Evolutionary conservation across 2,888 invertebrate species (phyloP), one percentile per base, ranked within the genome.

Genomic region (Drosophila maculinotata): DNA sequence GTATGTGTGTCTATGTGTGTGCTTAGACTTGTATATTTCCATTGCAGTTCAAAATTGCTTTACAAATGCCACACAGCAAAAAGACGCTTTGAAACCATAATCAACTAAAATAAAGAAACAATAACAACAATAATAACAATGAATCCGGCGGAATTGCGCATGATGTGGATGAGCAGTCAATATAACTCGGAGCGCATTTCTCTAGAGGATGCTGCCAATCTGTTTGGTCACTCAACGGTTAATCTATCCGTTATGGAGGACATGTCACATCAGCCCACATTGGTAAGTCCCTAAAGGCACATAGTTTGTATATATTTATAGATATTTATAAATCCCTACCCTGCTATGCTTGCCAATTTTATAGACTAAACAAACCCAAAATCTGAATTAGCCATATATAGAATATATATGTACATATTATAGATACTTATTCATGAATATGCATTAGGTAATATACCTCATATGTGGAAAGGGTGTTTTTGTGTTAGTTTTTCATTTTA

Each of bases 161-260:
- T 84, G 84, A 83, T 94, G 88, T 95, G 95, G 95, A 94, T 95
- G 94, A 94, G 94, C 70, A 94, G 94, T 66, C 91, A 91, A 70
- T 92, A 90, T 65, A 91, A 90, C 74, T 90, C 90, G 3, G 92
- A 91, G 58, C 90, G 91, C 51, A 90, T 92, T 44, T 87, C 91
- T 28, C 68, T 91, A 28, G 91, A 92, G 63, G 91, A 92, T 89
- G 88, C 91, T 12, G 80, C 91, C 41, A 88, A 90, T 57, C 87
- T 89, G 36, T 92, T 93, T 58, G 91, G 92, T 31, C 93, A 93
- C 76, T 90, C 92, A 58, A 90, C 92, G 20, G 89, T 92, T 54
- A 93, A 93, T 67, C 90, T 93, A 76, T 92, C 93, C 52, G 92
- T 93, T 76, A 91, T 93, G 90, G 93, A 93, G 72, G 93, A 93